Percentiles rank a stretch among this genome's conserved stretches.
These are phyloP conservation scores for Chironomus tentans DNA, from an alignment of 2,888 invertebrate species.

Conservation along the genomic window DNA sequence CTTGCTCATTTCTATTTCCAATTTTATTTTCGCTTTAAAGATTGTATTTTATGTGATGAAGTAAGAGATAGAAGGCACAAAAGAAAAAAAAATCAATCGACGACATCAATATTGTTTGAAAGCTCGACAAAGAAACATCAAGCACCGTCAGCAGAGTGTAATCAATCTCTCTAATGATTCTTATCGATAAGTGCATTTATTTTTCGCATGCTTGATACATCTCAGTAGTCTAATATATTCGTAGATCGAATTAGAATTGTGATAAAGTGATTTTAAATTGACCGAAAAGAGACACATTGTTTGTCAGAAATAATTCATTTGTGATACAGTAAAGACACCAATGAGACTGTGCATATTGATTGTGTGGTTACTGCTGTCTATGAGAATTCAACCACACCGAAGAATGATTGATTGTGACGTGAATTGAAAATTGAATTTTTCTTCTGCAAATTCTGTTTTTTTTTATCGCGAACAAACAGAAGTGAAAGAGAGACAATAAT, in stretches of 20 bases:
- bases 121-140: not conserved
- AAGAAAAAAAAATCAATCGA: constrained; percentile 2
- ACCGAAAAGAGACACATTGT: not conserved
- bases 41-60: not conserved
- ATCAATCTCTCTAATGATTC: constrained; percentile 7
- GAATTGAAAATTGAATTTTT: constrained; percentile 13
- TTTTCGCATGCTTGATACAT: not conserved
- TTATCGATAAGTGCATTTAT: not conserved
- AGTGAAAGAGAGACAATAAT: too few species aligned
- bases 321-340: not conserved
- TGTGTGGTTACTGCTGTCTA: not conserved
- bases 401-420: constrained; percentile 18
- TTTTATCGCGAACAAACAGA: not conserved
- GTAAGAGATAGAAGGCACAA: not conserved
- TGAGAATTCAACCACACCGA: not conserved
- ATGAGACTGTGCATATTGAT: not conserved
- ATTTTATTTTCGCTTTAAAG: too few species aligned
- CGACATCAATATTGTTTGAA: constrained; percentile 15
- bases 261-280: constrained; percentile 11
- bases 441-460: not conserved
- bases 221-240: not conserved
- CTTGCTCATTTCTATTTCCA: too few species aligned
- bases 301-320: not conserved
- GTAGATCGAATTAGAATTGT: not conserved
- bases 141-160: not conserved